A percentile compares a stretch with the other conserved stretches of the same genome.
Evolutionary conservation across 37 sponge, comb jelly and placozoan genomes (phyloP).

Genomic region (Chondrosia reniformis): DNA sequence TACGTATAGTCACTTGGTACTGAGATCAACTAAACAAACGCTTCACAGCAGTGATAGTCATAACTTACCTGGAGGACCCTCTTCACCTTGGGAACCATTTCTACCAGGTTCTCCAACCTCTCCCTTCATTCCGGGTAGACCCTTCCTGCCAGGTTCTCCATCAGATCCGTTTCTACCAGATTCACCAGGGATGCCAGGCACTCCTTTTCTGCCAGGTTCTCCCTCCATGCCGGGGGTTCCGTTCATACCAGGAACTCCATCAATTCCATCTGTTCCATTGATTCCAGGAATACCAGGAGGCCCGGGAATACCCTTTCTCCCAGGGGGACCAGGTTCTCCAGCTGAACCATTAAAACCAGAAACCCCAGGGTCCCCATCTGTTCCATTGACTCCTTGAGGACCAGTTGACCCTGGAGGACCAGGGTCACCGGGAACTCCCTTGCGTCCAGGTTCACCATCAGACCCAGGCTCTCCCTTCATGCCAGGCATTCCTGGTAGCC

Average conservation of each 20-base stretch:
- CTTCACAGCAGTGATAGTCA: not conserved
- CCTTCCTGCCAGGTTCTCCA: constrained; percentile 27
- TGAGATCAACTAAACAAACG: not conserved
- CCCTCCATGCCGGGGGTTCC: not conserved
- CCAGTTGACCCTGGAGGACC: constrained; percentile 17
- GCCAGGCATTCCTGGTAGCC: constrained; percentile 11
- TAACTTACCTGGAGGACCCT: constrained; percentile 7
- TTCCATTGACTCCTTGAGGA: too few species aligned
- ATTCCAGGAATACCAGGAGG: constrained; percentile 5
- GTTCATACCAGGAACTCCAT: not conserved
- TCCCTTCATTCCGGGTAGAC: constrained; percentile 18
- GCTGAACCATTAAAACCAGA: constrained; percentile 21
- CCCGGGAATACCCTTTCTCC: not conserved
- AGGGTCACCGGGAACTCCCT: not conserved
- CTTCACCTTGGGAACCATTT: not conserved
- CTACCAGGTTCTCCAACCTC: not conserved
- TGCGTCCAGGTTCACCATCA: not conserved
- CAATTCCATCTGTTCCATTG: constrained; percentile 31
- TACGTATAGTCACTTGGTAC: not conserved
- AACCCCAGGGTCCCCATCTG: not conserved
- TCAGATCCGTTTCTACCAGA: constrained; percentile 27
- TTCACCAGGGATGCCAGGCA: constrained; percentile 28
- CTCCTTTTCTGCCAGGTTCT: constrained; percentile 9
- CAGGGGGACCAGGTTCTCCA: not conserved
- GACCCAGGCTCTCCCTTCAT: constrained; percentile 21